These are phyloP conservation scores for Artibeus jamaicensis DNA, from an alignment of 2,797 vertebrate genomes.

Conservation along the genomic window DNA sequence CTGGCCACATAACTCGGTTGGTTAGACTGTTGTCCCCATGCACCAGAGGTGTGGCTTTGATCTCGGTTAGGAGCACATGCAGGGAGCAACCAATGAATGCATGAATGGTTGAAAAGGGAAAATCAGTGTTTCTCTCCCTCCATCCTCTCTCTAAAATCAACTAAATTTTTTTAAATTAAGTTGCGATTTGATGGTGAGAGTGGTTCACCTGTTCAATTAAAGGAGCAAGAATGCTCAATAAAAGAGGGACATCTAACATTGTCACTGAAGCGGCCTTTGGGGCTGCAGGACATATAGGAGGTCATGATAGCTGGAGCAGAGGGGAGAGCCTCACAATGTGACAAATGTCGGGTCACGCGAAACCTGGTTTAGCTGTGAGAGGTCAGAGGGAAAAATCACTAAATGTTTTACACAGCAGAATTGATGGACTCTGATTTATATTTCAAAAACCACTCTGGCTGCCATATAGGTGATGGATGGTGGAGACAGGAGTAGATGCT, in stretches of 20 bases:
- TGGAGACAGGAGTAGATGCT: neutral
- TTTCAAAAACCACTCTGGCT: neutral
- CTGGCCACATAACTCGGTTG: too few species aligned
- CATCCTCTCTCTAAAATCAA: neutral
- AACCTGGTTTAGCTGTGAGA: neutral
- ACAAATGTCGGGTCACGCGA: neutral
- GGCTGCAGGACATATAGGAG: neutral
- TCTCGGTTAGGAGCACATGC: neutral
- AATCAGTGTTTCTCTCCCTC: neutral
- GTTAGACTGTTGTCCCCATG: neutral
- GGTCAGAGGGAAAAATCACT: neutral
- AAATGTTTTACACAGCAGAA: neutral
- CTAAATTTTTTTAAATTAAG: neutral
- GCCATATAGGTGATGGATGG: neutral
- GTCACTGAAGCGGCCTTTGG: neutral
- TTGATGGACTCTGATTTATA: neutral
- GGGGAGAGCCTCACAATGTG: neutral
- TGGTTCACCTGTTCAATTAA: neutral
- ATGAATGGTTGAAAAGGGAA: neutral
- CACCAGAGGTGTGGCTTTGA: neutral
- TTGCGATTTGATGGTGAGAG: neutral
- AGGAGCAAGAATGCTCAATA: neutral
- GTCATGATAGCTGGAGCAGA: neutral
- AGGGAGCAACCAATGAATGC: neutral
- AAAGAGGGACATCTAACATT: neutral